Conservation (phyloP, 2,888 invertebrate species). For the Lasioglossum vierecki region DNA sequence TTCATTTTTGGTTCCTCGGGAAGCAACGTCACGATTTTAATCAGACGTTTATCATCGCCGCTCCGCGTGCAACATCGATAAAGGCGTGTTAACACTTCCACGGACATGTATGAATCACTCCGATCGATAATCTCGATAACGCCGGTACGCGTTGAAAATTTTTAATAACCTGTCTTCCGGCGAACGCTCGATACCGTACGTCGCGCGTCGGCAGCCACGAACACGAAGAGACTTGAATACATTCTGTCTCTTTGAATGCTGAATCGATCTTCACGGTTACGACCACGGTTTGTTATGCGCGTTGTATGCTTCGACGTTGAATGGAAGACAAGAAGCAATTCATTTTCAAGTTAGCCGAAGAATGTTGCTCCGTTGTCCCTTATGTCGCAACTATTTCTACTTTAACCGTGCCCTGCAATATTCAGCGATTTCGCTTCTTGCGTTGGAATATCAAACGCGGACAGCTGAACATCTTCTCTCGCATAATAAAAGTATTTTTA, state of each 20-base stretch:
- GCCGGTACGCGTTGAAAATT: conserved; percentile 9
- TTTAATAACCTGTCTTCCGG: conserved; percentile 20
- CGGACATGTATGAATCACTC: not conserved
- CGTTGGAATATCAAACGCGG: not conserved
- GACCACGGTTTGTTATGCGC: conserved; percentile 10
- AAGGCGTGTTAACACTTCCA: not conserved
- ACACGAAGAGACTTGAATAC: not conserved
- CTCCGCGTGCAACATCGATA: not conserved
- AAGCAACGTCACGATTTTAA: not conserved
- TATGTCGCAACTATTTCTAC: not conserved
- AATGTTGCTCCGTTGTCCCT: not conserved
- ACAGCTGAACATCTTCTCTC: not conserved
- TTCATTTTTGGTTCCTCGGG: not conserved
- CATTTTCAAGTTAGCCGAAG: not conserved
- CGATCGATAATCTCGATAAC: not conserved
- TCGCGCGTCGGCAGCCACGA: not conserved
- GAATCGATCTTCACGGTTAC: conserved; percentile 12
- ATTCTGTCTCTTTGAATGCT: not conserved
- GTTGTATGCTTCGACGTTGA: not conserved
- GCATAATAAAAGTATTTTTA: no score
- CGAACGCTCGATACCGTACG: not conserved
- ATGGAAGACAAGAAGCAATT: conserved; percentile 8
- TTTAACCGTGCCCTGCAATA: not conserved
- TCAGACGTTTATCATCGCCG: not conserved
- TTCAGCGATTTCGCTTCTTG: not conserved